Conservation (phyloP, 2,797 vertebrate species). For the Tachyglossus aculeatus region DNA sequence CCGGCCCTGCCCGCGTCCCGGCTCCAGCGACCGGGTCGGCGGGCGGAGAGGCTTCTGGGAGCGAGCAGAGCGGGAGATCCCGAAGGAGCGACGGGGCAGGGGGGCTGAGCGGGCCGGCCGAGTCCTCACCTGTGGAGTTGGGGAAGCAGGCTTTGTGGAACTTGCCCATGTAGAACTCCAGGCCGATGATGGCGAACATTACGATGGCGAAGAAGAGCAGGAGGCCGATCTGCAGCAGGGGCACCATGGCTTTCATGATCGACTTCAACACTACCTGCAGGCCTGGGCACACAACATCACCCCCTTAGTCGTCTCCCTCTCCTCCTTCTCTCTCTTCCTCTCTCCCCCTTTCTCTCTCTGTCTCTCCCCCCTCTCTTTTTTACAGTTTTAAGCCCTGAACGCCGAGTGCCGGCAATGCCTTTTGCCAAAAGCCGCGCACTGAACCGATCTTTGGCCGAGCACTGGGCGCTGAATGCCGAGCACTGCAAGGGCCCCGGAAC, state of each 20-base stretch:
- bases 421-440: too few relatives aligned
- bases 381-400: too few relatives aligned
- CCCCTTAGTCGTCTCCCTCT: too few relatives aligned
- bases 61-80: too few relatives aligned
- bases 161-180: conserved; percentile 98
- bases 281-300: conserved; percentile 75
- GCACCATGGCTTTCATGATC: conserved; percentile 99
- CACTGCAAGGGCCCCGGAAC: too few relatives aligned
- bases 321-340: too few relatives aligned
- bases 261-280: conserved; percentile 98
- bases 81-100: too few relatives aligned
- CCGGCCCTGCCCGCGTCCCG: background rate
- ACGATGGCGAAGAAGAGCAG: conserved; percentile 97
- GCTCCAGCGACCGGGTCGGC: background rate
- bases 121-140: conserved; percentile 81
- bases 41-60: background rate
- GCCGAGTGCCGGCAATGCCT: too few relatives aligned
- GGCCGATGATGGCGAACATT: conserved; percentile 97
- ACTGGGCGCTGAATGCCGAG: too few relatives aligned
- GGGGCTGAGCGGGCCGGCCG: background rate
- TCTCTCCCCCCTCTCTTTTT: too few relatives aligned
- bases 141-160: conserved; percentile 93
- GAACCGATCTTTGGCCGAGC: too few relatives aligned
- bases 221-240: conserved; percentile 94
- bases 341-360: too few relatives aligned